Evolutionary conservation across 2,797 vertebrate species (phyloP), one percentile per base, ranked within the genome.

Genomic region (Heteromormyrus szaboi): DNA sequence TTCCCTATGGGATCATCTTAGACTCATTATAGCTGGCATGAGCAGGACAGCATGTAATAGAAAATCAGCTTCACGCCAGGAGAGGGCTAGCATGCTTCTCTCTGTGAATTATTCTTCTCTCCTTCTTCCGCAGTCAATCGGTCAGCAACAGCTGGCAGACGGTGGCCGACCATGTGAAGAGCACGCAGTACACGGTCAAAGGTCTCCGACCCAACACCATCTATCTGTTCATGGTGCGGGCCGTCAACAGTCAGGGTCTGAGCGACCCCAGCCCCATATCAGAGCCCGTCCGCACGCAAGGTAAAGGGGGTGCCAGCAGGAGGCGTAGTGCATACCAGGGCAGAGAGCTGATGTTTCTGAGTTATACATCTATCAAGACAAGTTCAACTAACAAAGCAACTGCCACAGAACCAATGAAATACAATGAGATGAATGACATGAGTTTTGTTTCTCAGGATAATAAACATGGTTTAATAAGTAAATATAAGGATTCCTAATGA

Each of bases 71-170:
- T 19, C 11, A 44, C 5, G 4, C 76, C 41, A n/a, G 6, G 33
- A 46, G 41, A 3, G 17, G 5, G 11, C 41, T 4, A 2, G 4
- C 25, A 19, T 9, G 2, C 86, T 11, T 88, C 59, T 33, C 89
- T 7, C 79, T 88, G 9, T 72, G 29, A 72, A 72, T 37, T 17
- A 72, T 37, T 48, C 19, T 29, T 11, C 14, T 53, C 7, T 79
- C 12, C 56, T 72, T 22, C 3, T 83, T 9, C 90, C 93, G 0
- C 95, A 99, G 99, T 93, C 99, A 99, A 88, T 99, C 98, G 0
- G 98, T 99, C 95, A 99, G 99, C 95, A 99, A 99, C 91, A 99
- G 98, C 92, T 99, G 98, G 98, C 98, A 99, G 90, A 99, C 98
- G 0, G 98, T 99, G 59, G 98, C 99, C 5, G 98, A 99, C 92